Conservation (phyloP, 2,888 invertebrate species). For the Opisthograptis luteolata region DNA sequence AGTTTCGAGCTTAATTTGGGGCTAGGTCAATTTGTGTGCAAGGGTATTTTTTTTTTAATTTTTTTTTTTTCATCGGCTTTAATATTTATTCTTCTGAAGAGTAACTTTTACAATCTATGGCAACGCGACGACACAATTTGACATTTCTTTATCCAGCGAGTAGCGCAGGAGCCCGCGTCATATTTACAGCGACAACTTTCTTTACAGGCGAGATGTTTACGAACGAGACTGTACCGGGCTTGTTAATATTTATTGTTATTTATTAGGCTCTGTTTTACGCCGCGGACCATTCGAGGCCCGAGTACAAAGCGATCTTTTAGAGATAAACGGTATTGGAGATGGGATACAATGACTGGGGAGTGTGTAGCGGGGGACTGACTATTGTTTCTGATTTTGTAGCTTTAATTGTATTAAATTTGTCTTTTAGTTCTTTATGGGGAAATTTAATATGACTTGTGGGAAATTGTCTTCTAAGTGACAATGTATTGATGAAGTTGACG, state of each 20-base stretch:
- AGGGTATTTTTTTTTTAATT: too few relatives aligned
- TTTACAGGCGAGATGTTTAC: not conserved
- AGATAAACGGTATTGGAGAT: conserved; percentile 20
- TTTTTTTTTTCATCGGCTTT: too few relatives aligned
- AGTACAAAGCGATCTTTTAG: conserved; percentile 25
- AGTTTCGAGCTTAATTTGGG: too few relatives aligned
- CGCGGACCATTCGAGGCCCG: conserved; percentile 21
- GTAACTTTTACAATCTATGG: too few relatives aligned
- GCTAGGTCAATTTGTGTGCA: too few relatives aligned
- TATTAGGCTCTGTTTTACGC: conserved; percentile 37
- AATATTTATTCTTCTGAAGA: too few relatives aligned
- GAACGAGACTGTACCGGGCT: conserved; percentile 14
- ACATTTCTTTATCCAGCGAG: not conserved
- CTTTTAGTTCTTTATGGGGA: too few relatives aligned
- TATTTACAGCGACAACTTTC: not conserved
- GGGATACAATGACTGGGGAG: conserved; percentile 2
- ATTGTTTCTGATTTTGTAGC: not conserved
- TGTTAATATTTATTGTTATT: conserved; percentile 45
- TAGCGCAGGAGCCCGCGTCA: not conserved
- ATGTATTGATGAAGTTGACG: too few relatives aligned
- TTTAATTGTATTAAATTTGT: not conserved
- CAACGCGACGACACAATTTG: not conserved
- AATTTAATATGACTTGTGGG: too few relatives aligned
- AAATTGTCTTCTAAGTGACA: too few relatives aligned
- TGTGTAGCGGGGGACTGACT: not conserved